Conservation (phyloP, 2,113 vertebrate species). For the Tretioscincus oriximinensis region DNA sequence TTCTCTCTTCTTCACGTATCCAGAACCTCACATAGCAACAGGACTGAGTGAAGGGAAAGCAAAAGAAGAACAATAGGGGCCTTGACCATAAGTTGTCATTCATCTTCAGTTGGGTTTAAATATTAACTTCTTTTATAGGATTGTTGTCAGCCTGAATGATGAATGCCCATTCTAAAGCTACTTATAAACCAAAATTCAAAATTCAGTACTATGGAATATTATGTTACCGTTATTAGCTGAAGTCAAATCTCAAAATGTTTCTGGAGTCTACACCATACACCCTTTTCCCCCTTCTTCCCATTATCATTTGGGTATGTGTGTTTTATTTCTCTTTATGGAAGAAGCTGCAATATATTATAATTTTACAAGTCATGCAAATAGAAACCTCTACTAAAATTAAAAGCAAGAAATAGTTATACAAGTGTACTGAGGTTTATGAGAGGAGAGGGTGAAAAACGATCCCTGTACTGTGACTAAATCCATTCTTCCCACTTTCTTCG, state of each 20-base stretch:
- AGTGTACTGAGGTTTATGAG: slow-evolving; percentile 60
- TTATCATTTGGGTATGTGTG: background rate
- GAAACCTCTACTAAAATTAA: slow-evolving; percentile 58
- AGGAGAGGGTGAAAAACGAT: slow-evolving; percentile 30
- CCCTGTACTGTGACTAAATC: slow-evolving; percentile 48
- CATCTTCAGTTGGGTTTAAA: slow-evolving; percentile 8
- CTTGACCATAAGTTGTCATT: background rate
- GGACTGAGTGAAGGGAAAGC: too few relatives aligned
- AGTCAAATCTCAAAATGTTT: slow-evolving; percentile 43
- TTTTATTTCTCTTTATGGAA: slow-evolving; percentile 39
- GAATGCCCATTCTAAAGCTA: slow-evolving; percentile 5
- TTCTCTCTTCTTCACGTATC: too few relatives aligned
- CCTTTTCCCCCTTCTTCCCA: slow-evolving; percentile 11
- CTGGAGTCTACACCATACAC: slow-evolving; percentile 42
- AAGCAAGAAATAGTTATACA: slow-evolving; percentile 52
- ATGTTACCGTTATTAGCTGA: background rate
- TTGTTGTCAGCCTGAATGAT: background rate
- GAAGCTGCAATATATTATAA: slow-evolving; percentile 62
- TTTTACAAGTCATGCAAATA: slow-evolving; percentile 62
- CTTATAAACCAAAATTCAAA: background rate
- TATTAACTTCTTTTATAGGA: background rate
- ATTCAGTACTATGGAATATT: background rate
- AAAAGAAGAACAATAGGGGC: too few relatives aligned
- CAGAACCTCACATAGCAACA: too few relatives aligned
- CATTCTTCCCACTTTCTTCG: slow-evolving; percentile 33